Evolutionary conservation across 2,888 invertebrate genomes (phyloP).

Genomic region (Pyrocoelia pectoralis): DNA sequence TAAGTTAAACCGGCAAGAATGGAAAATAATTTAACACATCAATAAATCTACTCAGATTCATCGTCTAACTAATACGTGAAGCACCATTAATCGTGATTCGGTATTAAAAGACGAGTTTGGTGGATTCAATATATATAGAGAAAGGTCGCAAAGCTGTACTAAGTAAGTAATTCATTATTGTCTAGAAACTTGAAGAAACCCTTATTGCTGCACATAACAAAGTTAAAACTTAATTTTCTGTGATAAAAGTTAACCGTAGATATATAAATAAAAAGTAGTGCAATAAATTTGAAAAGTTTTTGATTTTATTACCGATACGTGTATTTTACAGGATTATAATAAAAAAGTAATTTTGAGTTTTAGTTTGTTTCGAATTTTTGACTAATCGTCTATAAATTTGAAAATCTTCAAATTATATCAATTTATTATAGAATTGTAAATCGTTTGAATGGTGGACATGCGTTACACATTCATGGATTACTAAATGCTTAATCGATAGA

Average conservation of each 20-base stretch:
- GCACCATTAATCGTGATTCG: constrained; percentile 8
- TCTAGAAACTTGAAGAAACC: constrained; percentile 8
- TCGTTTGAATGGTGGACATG: not conserved
- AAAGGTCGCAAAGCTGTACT: constrained; percentile 12
- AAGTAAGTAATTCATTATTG: constrained; percentile 18
- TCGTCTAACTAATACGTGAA: not conserved
- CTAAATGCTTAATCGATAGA: not conserved
- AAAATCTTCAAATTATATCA: not conserved
- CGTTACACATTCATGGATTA: not conserved
- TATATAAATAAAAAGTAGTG: no score
- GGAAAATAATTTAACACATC: not conserved
- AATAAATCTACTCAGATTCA: not conserved
- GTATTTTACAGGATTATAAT: constrained; percentile 3
- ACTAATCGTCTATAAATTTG: not conserved
- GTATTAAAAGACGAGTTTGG: constrained; percentile 8
- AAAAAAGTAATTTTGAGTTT: constrained; percentile 5
- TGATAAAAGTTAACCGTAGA: not conserved
- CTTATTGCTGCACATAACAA: constrained; percentile 2
- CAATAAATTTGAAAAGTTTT: constrained; percentile 9
- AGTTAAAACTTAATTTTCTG: constrained; percentile 10
- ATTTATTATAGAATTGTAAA: not conserved
- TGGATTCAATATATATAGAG: constrained; percentile 4
- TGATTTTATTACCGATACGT: not conserved
- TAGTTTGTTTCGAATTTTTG: not conserved
- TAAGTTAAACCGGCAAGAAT: not conserved